These are phyloP conservation scores for Triplophysa siluroides DNA, from an alignment of 2,113 vertebrate species.

Conservation along the genomic window DNA sequence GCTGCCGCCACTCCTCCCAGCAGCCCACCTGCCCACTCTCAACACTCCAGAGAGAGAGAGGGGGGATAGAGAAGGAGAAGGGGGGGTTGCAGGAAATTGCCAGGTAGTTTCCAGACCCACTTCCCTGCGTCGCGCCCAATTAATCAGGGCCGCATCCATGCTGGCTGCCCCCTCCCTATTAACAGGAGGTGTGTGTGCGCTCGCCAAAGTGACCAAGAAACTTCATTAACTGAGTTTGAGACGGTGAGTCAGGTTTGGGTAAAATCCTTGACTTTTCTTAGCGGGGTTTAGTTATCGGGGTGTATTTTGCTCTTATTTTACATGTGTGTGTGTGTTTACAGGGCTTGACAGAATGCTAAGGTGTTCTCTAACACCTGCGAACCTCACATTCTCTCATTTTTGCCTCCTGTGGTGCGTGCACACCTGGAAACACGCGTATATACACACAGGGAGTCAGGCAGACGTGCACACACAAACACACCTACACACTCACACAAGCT, in stretches of 20 bases:
- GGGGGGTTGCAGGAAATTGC: constrained; percentile 74
- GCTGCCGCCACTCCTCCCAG: constrained; percentile 71
- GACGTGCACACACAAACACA: constrained; percentile 3
- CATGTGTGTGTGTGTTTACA: constrained; percentile 28
- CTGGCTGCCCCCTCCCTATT: constrained; percentile 65
- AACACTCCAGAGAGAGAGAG: constrained; percentile 72
- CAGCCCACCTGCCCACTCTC: constrained; percentile 77
- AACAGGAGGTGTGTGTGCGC: constrained; percentile 52
- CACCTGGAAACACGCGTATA: constrained; percentile 45
- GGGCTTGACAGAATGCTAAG: constrained; percentile 15
- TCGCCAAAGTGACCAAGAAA: constrained; percentile 54
- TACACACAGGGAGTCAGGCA: neutral
- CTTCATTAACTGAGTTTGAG: constrained; percentile 35
- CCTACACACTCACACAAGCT: neutral
- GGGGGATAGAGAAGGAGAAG: constrained; percentile 40
- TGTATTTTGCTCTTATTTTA: constrained; percentile 1
- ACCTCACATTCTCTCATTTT: constrained; percentile 40
- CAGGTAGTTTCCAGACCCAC: constrained; percentile 82
- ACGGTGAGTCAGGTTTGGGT: constrained; percentile 11
- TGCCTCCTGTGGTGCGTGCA: constrained; percentile 27
- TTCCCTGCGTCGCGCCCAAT: constrained; percentile 79
- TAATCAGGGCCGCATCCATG: constrained; percentile 80
- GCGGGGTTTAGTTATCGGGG: constrained; percentile 16
- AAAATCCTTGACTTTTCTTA: neutral
- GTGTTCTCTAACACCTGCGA: constrained; percentile 50